Base-by-base conservation (phyloP, 1,140 invertebrate species). In the Propsilocerus akamusi region DNA sequence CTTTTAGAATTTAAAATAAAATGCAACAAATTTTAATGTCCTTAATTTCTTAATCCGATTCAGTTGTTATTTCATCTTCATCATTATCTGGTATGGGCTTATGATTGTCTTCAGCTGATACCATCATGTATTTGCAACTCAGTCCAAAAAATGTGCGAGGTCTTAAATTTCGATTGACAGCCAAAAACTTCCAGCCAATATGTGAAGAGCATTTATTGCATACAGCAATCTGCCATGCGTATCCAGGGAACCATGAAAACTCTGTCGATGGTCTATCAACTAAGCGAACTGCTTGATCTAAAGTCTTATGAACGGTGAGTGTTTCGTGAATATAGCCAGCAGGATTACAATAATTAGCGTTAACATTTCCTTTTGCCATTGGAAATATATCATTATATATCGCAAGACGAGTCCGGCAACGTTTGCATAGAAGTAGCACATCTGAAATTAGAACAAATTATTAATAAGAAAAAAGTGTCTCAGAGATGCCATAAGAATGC, bases 231-330 rank as follows among this genome's bases (percentile, higher is more conserved):
- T 76, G 83, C 86, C 86, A 90, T 12, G 80, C 59, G 68, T 72
- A 86, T 79, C 83, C 86, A 25, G 87, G 86, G 64, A 91, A 91
- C 87, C 87, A 91, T 53, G 77, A 82, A 57, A 78, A 82, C 55
- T 83, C 73, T 17, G 74, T 76, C 2, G 80, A 82, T 6, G 82
- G 59, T 12, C 62, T 55, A 1, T 72, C 69, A 25, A 70, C 65
- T n/a, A 79, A 62, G 5, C 59, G 59, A 23, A 85, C 64, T 54
- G 77, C 74, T 52, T 73, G 61, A 1, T 51, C 48, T 17, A 60
- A 53, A 0, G 78, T 76, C 49, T 75, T 70, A 54, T 73, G 70
- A 0, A 89, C 70, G 8, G 86, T 91, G 11, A 90, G 65, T 1
- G 81, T 87, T 62, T 91, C 87, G 61, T 87, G 83, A 48, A 89